phyloP scores from a whole-genome alignment of 35 echinoderm and acorn worm genomes.

The Hemicentrotus pulcherrimus region DNA sequence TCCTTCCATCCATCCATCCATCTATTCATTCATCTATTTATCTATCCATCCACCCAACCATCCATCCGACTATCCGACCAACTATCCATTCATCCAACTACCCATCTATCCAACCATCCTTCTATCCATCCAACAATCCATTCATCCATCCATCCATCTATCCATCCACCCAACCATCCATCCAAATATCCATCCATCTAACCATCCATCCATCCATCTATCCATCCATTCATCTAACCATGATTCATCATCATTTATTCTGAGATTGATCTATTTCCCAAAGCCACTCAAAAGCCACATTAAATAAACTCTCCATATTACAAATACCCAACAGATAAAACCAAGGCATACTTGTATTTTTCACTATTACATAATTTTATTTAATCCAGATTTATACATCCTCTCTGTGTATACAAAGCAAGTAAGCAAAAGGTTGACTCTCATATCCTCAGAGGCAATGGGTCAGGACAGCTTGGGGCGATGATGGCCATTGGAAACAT shows the following conservation, averaged over 20 bases:
- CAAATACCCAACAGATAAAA: not conserved
- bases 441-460: not conserved
- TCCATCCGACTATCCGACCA: too few species aligned
- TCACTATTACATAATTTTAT: conserved; percentile 50
- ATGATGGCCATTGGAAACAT: not conserved
- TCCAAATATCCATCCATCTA: too few species aligned
- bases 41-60: too few species aligned
- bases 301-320: not conserved
- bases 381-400: conserved; percentile 57
- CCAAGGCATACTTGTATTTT: not conserved
- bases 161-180: too few species aligned
- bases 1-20: too few species aligned
- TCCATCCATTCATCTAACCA: too few species aligned
- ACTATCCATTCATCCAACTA: too few species aligned
- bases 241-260: not conserved
- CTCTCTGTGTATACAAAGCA: conserved; percentile 51
- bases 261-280: not conserved
- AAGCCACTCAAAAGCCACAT: not conserved
- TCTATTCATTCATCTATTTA: too few species aligned
- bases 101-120: too few species aligned
- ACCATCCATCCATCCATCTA: too few species aligned
- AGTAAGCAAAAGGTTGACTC: not conserved
- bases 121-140: too few species aligned
- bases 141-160: too few species aligned
- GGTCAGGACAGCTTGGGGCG: not conserved